Conservation (phyloP, 92 coral and sea anemone species). For the Blastomussa wellsi region DNA sequence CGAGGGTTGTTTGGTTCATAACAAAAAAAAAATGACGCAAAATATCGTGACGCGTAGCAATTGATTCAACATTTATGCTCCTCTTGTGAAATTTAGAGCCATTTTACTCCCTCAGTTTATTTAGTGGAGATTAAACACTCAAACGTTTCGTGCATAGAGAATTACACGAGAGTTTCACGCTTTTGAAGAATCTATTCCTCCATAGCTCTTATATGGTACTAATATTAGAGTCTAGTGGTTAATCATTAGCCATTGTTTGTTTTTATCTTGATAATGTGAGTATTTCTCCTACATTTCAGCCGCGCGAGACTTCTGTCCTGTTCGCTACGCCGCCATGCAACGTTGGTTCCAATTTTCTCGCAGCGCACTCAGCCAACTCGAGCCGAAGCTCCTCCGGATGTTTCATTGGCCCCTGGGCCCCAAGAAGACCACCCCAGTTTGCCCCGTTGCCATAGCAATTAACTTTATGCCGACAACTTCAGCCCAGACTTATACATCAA, state of each 20-base stretch:
- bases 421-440: slow-evolving; percentile 75
- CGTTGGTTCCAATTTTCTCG: slow-evolving; percentile 82
- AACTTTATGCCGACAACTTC: slow-evolving; percentile 77
- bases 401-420: slow-evolving; percentile 83
- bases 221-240: neutral
- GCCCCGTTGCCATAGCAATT: slow-evolving; percentile 72
- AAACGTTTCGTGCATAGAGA: neutral
- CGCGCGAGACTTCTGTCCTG: slow-evolving; percentile 83
- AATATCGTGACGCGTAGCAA: too few species aligned
- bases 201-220: neutral
- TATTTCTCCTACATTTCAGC: slow-evolving; percentile 30
- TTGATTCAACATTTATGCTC: neutral
- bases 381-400: slow-evolving; percentile 66
- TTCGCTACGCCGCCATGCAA: slow-evolving; percentile 72
- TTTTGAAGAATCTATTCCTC: neutral
- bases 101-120: neutral
- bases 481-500: slow-evolving; percentile 70
- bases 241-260: neutral
- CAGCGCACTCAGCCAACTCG: slow-evolving; percentile 65
- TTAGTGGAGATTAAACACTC: neutral
- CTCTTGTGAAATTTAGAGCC: neutral
- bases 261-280: neutral
- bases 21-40: too few species aligned
- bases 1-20: too few species aligned
- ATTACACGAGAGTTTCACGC: neutral